phyloP scores from a whole-genome alignment of 1,140 invertebrate genomes.

The Drosophila parvula region DNA sequence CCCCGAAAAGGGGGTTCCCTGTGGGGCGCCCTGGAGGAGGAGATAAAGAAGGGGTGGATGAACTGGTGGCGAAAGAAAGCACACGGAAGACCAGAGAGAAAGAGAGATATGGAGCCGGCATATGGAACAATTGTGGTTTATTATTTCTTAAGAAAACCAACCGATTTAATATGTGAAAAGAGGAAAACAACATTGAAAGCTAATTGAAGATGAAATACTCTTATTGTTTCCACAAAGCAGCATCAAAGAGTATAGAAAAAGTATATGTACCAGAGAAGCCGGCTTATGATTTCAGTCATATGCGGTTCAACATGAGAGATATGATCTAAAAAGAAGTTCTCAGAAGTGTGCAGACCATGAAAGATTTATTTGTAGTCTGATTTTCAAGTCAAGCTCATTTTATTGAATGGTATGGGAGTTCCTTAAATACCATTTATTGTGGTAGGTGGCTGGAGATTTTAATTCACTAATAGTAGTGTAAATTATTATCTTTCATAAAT shows the following conservation, averaged over 20 bases:
- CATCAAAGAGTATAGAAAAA: background rate
- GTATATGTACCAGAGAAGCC: background rate
- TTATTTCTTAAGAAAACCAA: constrained; percentile 66
- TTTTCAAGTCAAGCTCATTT: background rate
- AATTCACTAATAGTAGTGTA: too few relatives aligned
- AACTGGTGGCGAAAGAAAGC: constrained; percentile 20
- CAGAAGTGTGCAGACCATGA: background rate
- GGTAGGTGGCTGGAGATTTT: background rate
- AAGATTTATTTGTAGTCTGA: constrained; percentile 12
- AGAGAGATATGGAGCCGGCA: constrained; percentile 7
- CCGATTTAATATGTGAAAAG: constrained; percentile 27
- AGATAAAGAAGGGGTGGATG: constrained; percentile 1
- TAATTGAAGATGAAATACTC: constrained; percentile 31
- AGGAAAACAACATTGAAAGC: constrained; percentile 15
- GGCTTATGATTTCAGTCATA: constrained; percentile 18
- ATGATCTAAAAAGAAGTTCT: constrained; percentile 12
- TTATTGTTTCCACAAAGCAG: constrained; percentile 15
- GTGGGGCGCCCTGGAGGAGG: constrained; percentile 2
- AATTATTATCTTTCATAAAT: too few relatives aligned
- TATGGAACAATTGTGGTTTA: constrained; percentile 71
- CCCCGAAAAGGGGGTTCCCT: constrained; percentile 21
- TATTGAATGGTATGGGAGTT: background rate
- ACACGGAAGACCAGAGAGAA: constrained; percentile 37
- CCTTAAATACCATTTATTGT: background rate
- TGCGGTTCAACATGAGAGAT: constrained; percentile 3